Percentiles rank a stretch among this genome's conserved stretches.
phyloP scores from a whole-genome alignment of 2,113 vertebrate genomes.

The Phrynosoma platyrhinos region DNA sequence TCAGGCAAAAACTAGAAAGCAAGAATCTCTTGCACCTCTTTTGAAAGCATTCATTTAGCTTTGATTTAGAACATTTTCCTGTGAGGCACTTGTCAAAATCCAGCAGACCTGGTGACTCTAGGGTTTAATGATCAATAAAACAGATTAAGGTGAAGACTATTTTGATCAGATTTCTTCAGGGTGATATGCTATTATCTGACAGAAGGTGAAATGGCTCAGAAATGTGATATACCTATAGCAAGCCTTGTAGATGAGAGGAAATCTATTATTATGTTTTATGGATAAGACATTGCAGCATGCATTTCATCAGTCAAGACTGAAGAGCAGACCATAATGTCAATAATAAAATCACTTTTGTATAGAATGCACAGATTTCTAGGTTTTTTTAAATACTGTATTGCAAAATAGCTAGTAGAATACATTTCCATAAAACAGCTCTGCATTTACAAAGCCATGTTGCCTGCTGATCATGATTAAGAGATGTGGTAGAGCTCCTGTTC shows the following conservation, averaged over 20 bases:
- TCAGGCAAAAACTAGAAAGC: background rate
- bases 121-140: constrained; percentile 45
- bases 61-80: constrained; percentile 35
- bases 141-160: constrained; percentile 18
- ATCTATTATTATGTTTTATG: background rate
- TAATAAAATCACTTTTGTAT: constrained; percentile 24
- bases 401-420: constrained; percentile 1
- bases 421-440: background rate
- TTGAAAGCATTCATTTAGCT: background rate
- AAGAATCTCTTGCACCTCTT: constrained; percentile 1
- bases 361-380: background rate
- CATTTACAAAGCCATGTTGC: background rate
- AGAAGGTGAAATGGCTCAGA: constrained; percentile 21
- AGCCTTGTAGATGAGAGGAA: background rate
- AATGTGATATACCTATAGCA: constrained; percentile 8
- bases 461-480: background rate
- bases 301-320: constrained; percentile 36
- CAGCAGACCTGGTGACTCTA: background rate
- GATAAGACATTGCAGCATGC: constrained; percentile 1
- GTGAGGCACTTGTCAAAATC: constrained; percentile 34
- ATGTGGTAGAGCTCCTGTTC: background rate
- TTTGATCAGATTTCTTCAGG: constrained; percentile 16
- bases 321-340: constrained; percentile 14
- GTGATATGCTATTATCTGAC: background rate
- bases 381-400: constrained; percentile 29